Conservation (phyloP, 2,888 invertebrate genomes). For the Orchestes rusci region DNA sequence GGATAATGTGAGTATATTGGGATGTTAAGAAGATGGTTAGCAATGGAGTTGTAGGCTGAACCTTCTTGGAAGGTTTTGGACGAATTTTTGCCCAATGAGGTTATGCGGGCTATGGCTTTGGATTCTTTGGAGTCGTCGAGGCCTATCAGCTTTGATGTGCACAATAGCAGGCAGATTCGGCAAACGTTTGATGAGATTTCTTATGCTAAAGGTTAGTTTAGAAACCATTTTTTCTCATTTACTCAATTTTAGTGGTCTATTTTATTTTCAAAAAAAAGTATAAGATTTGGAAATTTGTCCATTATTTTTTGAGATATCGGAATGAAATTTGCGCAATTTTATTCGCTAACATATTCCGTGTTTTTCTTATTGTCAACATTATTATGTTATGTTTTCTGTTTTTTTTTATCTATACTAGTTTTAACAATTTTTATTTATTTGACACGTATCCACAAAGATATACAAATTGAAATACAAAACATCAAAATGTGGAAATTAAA, state of each 20-base stretch:
- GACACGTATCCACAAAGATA: too few species aligned
- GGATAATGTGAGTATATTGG: conserved; percentile 44
- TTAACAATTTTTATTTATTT: too few species aligned
- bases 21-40: background rate
- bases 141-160: conserved; percentile 57
- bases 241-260: background rate
- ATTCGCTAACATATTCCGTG: too few species aligned
- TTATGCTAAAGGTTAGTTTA: conserved; percentile 54
- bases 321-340: too few species aligned
- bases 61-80: conserved; percentile 54
- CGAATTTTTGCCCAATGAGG: conserved; percentile 50
- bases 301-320: too few species aligned
- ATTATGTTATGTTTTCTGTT: too few species aligned
- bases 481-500: too few species aligned
- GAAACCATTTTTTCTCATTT: background rate
- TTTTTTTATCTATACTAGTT: too few species aligned
- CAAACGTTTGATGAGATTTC: conserved; percentile 66
- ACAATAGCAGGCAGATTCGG: conserved; percentile 53
- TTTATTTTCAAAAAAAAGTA: too few species aligned
- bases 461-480: too few species aligned
- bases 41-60: conserved; percentile 42
- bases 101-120: conserved; percentile 49
- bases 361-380: too few species aligned
- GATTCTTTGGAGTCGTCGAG: conserved; percentile 59
- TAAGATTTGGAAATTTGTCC: too few species aligned